A percentile compares a stretch with the other conserved stretches of the same genome.
These are phyloP conservation scores for Notamacropus eugenii DNA, from an alignment of 2,797 vertebrate species.

Conservation along the genomic window DNA sequence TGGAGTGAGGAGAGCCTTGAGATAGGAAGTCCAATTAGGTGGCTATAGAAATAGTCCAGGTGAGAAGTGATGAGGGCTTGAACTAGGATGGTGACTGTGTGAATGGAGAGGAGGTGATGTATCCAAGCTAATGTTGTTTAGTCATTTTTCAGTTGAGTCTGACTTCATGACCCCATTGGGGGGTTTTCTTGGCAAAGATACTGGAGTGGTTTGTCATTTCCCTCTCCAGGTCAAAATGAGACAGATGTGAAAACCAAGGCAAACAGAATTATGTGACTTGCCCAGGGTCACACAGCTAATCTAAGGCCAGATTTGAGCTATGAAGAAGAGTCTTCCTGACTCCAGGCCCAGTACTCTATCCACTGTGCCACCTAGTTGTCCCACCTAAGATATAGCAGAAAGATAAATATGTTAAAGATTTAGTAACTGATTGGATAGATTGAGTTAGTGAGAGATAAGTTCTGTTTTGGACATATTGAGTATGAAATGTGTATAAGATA, in stretches of 20 bases:
- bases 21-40: neutral
- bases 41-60: neutral
- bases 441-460: neutral
- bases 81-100: neutral
- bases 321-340: neutral
- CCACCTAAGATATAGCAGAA: neutral
- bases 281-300: neutral
- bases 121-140: neutral
- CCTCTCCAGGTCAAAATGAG: neutral
- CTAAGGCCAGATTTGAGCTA: neutral
- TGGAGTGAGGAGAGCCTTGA: neutral
- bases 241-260: neutral
- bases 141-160: no score
- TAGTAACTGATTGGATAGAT: neutral
- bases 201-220: neutral
- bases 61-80: neutral
- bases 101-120: neutral
- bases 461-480: neutral
- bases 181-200: neutral
- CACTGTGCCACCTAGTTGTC: neutral
- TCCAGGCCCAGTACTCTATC: neutral
- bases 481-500: neutral
- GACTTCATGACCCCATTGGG: no score
- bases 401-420: neutral
- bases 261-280: neutral